phyloP scores from a whole-genome alignment of 1,140 invertebrate genomes.

The Plectus sambesii region DNA sequence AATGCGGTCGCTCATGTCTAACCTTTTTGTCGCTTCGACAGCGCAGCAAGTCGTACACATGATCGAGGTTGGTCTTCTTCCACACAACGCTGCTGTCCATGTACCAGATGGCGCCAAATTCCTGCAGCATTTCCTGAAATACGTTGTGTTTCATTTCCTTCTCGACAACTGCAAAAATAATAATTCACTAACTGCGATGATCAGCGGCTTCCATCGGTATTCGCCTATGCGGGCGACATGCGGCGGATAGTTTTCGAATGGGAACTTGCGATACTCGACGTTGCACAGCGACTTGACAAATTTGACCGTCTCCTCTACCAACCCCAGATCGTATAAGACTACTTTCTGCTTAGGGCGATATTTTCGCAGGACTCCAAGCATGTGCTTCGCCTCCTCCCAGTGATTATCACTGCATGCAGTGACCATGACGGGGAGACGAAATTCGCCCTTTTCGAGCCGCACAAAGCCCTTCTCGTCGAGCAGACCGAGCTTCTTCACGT shows the following conservation, averaged over 20 bases:
- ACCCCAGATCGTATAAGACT: background rate
- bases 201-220: background rate
- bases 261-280: conserved; percentile 18
- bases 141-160: too few species aligned
- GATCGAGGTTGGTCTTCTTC: conserved; percentile 11
- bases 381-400: too few species aligned
- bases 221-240: conserved; percentile 6
- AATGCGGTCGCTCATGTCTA: background rate
- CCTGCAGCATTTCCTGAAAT: conserved; percentile 5
- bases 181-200: background rate
- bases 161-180: background rate
- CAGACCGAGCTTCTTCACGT: too few species aligned
- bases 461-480: too few species aligned
- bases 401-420: too few species aligned
- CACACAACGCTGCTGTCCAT: conserved; percentile 11
- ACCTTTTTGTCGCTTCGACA: conserved; percentile 9
- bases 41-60: conserved; percentile 16
- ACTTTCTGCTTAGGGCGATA: background rate
- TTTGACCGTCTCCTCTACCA: background rate
- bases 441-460: too few species aligned
- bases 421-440: too few species aligned
- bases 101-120: conserved; percentile 19
- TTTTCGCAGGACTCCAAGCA: background rate
- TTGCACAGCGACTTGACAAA: conserved; percentile 18
- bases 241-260: conserved; percentile 19